phyloP scores from a whole-genome alignment of 2,888 invertebrate genomes.

The Scaptomyza tumidula region DNA sequence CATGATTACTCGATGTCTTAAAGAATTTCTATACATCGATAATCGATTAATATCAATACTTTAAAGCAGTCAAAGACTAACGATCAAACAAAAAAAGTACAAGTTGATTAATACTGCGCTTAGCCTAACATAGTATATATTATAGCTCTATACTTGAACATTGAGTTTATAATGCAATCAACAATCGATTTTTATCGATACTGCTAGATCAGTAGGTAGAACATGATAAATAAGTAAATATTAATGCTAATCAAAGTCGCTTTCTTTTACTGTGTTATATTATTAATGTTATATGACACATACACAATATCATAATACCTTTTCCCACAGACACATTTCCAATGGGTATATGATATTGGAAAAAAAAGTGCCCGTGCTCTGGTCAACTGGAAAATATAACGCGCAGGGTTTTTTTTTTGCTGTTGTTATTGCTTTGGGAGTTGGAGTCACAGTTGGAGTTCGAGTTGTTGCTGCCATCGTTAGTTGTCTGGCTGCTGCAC shows the following conservation, averaged over 20 bases:
- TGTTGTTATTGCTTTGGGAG: conserved; percentile 9
- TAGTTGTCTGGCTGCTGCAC: conserved; percentile 55
- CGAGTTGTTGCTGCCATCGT: conserved; percentile 32
- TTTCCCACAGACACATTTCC: not conserved
- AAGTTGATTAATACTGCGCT: too few relatives aligned
- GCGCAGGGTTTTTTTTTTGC: conserved; percentile 22
- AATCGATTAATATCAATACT: not conserved
- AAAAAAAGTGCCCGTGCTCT: conserved; percentile 40
- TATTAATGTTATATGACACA: too few relatives aligned
- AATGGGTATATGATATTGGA: not conserved
- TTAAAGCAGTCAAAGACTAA: too few relatives aligned
- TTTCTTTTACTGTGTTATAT: not conserved
- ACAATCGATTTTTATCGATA: not conserved
- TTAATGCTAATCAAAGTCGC: not conserved
- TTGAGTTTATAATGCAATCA: too few relatives aligned
- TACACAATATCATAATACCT: not conserved
- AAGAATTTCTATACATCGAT: not conserved
- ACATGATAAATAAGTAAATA: not conserved
- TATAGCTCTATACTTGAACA: too few relatives aligned
- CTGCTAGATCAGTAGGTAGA: not conserved
- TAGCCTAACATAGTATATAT: too few relatives aligned
- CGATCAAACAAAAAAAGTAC: too few relatives aligned
- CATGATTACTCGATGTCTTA: too few relatives aligned
- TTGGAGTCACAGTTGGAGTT: conserved; percentile 36
- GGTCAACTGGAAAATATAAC: conserved; percentile 80